Base-by-base conservation (phyloP, 2,888 invertebrate species). In the Teleiodes luculella region DNA sequence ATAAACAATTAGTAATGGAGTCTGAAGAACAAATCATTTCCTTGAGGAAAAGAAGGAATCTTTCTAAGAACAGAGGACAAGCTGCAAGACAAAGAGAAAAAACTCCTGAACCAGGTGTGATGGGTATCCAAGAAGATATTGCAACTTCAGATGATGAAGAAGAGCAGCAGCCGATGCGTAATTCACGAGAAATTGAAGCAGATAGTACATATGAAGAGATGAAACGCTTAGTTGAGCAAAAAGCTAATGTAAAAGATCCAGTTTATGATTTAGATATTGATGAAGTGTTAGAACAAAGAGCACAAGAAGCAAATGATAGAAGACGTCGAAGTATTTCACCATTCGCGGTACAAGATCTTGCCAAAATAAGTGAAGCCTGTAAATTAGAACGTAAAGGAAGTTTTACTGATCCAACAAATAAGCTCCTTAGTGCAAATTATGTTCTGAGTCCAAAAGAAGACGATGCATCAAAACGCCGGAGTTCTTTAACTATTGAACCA, bases 141-240 rank as follows among this genome's bases (percentile, higher is more conserved):
- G 92, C 93, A 7, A 93, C 94, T 33, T 88, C 90, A 13, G 89
- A 92, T 45, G 90, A 90, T 58, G 90, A 90, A 65, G 89, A 90
- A 41, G 56, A 65, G 1, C 13, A 39, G 14, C 31, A 30, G 11
- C 77, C 79, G 13, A 67, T 64, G 24, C 78, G 80, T 13, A 76
- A 76, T 60, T 83, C 86, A 1, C 72, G 85, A 57, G 90, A 90
- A 77, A 74, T 83, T 11, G 90, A 90, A 77, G 89, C 90, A 16
- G 90, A 90, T 62, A 81, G 76, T 45, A 88, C 83, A 3, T 90
- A 90, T 58, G 77, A 84, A 64, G 89, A 90, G 76, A 90, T 90
- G 88, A 86, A 71, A 73, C 79, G 86, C 18, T 65, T 90, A 60
- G 85, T 90, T 35, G 78, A 82, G 62, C 77, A 83, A 70, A 72